Percentiles rank a stretch among this genome's conserved stretches.
These are phyloP conservation scores for Nasua narica DNA, from an alignment of 2,797 vertebrate species.

Conservation along the genomic window DNA sequence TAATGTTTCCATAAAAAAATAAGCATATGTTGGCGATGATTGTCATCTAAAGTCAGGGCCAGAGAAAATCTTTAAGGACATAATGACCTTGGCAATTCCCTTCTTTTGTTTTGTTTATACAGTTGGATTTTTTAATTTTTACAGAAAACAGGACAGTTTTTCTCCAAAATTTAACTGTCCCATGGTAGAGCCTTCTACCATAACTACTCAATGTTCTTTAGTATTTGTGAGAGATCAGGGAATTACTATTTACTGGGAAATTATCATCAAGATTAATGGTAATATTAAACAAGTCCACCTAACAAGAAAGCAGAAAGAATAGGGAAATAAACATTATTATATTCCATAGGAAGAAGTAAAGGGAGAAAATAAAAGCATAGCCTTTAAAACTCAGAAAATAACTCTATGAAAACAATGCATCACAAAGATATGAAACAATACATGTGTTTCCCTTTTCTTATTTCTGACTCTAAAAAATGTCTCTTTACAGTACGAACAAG, in stretches of 20 bases:
- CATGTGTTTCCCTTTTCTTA: not conserved
- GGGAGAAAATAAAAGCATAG: not conserved
- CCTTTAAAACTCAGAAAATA: conserved; percentile 23
- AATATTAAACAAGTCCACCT: conserved; percentile 10
- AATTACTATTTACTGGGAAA: not conserved
- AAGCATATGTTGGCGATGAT: not conserved
- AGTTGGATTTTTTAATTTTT: not conserved
- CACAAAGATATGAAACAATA: not conserved
- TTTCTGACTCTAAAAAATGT: conserved; percentile 37
- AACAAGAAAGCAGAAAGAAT: conserved; percentile 9
- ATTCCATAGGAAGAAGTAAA: not conserved
- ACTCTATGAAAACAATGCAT: conserved; percentile 21
- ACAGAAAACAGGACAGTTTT: not conserved
- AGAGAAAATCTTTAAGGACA: not conserved
- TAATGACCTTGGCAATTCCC: not conserved
- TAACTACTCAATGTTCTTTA: not conserved
- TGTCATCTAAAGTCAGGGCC: not conserved
- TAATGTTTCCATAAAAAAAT: conserved; percentile 51
- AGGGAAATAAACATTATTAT: not conserved
- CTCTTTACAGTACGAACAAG: not conserved
- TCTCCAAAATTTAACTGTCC: not conserved
- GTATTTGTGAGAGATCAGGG: not conserved
- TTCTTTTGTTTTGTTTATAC: not conserved
- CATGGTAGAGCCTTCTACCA: not conserved
- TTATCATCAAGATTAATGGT: not conserved